These are phyloP conservation scores for Neomonachus schauinslandi DNA, from an alignment of 2,113 vertebrate genomes.

Conservation along the genomic window DNA sequence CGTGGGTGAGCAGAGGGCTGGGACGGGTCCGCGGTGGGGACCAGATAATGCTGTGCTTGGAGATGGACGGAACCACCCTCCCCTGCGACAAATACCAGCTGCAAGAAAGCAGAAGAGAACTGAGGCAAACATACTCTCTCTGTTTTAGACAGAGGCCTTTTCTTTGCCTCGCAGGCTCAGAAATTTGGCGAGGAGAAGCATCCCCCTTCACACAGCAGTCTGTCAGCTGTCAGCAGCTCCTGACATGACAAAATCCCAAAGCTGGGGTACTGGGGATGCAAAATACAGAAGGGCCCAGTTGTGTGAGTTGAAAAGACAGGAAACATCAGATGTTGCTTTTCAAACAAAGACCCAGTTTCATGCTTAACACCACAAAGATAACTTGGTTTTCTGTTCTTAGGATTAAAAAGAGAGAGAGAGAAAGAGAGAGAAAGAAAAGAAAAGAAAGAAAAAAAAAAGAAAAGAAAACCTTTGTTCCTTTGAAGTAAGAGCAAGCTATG, in stretches of 20 bases:
- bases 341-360: slow-evolving; percentile 84
- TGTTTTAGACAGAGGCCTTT: not conserved
- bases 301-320: slow-evolving; percentile 74
- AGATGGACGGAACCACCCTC: not conserved
- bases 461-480: slow-evolving; percentile 78
- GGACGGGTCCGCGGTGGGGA: rapidly evolving
- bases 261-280: not conserved
- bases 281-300: slow-evolving; percentile 61
- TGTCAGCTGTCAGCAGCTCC: slow-evolving; percentile 79
- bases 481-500: slow-evolving; percentile 82
- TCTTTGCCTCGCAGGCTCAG: not conserved
- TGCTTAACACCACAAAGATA: slow-evolving; percentile 82
- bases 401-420: not conserved
- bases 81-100: not conserved
- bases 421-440: not conserved
- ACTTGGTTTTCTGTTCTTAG: slow-evolving; percentile 78
- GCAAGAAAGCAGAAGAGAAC: not conserved
- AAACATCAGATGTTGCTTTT: slow-evolving; percentile 82
- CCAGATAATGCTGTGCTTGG: not conserved
- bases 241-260: slow-evolving; percentile 74
- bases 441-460: not conserved
- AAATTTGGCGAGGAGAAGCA: slow-evolving; percentile 29
- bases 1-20: not conserved
- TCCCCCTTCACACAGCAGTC: slow-evolving; percentile 68
- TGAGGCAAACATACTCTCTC: not conserved